Base-by-base conservation (phyloP, 2,888 invertebrate species). In the Troides aeacus region DNA sequence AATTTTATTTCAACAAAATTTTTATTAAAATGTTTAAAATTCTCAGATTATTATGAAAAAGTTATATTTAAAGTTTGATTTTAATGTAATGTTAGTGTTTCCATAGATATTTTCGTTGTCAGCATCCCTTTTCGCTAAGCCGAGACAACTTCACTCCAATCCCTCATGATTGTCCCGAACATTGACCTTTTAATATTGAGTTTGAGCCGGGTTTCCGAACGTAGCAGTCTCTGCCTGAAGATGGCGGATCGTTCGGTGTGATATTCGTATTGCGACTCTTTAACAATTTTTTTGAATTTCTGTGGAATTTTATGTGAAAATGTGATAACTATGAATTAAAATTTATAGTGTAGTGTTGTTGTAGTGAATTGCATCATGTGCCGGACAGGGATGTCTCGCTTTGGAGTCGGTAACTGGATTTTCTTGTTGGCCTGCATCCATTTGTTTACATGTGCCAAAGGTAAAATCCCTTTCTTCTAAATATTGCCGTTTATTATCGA, bases 361-460 rank as follows among this genome's bases (percentile, higher is more conserved):
- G 73, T 72, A 83, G 89, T 89, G 88, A 73, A 75, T 84, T 84
- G 74, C 81, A 91, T 76, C 72, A 92, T 92, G 93, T 89, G 88
- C 76, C 90, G 92, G 90, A 90, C 90, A 86, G 89, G 87, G 81
- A 86, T 89, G 84, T 87, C 84, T 81, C 85, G 86, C 79, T 90
- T 89, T 80, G 88, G 89, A 77, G 83, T 86, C 72, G 87, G 87
- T 84, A 90, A 90, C 88, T 92, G 92, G 91, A 91, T 93, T 83
- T 90, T 90, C 84, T 88, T 92, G 87, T 78, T 89, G 78, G 86
- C 82, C 82, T 84, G 84, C 77, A 78, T 88, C 78, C 85, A 88
- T 88, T 92, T 93, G 92, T 93, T 93, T 93, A 93, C 93, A 89
- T 90, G 88, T 82, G 89, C 82, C 83, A 87, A 92, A 93, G 93